phyloP scores from a whole-genome alignment of 2,797 vertebrate species.

The Dendrocincla tyrannina region DNA sequence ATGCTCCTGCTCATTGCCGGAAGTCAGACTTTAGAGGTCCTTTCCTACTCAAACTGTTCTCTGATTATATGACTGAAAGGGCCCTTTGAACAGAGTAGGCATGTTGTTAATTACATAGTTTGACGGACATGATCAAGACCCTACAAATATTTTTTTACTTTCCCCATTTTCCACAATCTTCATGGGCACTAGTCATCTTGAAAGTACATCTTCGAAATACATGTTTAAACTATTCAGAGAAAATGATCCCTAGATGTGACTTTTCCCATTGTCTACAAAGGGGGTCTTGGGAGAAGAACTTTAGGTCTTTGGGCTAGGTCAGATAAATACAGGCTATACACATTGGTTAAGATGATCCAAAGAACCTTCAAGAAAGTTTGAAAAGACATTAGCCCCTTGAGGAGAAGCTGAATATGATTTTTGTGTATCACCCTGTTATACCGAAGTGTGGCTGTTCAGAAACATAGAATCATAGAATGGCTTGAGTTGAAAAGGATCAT shows the following conservation, averaged over 20 bases:
- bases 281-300: neutral
- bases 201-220: neutral
- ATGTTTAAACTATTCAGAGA: neutral
- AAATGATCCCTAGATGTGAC: neutral
- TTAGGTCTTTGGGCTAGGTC: neutral
- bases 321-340: neutral
- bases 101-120: neutral
- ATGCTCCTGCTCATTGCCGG: neutral
- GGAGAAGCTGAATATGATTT: neutral
- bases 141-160: neutral
- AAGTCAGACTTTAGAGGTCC: neutral
- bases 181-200: neutral
- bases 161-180: neutral
- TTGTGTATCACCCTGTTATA: neutral
- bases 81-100: neutral
- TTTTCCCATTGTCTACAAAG: neutral
- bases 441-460: neutral
- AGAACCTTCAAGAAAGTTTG: neutral
- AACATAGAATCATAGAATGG: neutral
- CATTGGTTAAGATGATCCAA: neutral
- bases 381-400: neutral
- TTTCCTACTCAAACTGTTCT: neutral
- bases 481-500: neutral
- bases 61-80: neutral
- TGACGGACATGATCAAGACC: neutral